Base-by-base conservation (phyloP, 2,888 invertebrate genomes). In the Eulithis testata region DNA sequence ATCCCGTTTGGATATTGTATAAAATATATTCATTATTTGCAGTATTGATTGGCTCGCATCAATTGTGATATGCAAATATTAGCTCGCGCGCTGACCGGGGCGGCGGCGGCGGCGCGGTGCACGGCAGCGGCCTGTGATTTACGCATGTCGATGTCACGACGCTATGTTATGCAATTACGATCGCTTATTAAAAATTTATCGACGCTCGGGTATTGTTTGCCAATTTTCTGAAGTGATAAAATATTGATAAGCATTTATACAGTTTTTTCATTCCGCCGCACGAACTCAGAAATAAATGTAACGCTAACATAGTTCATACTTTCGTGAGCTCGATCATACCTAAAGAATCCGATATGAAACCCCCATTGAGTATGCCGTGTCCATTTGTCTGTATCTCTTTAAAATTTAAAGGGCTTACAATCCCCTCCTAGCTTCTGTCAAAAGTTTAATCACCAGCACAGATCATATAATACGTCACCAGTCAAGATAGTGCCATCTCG, bases 41-140 rank as follows among this genome's bases (percentile, higher is more conserved):
- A 84, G 87, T 89, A 91, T 91, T 91, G 93, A 93, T 93, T 92
- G 90, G 87, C 82, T 86, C 80, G 88, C 88, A 91, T 92, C 91
- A 91, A 91, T 93, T 89, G 88, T 85, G 89, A 89, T 89, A 90
- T 90, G 91, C 90, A 92, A 92, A 93, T 92, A 93, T 92, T 93
- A 88, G 91, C 87, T 74, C 78, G 81, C 82, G 78, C 86, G 83
- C 80, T 86, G 88, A 84, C 85, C 87, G 84, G 82, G 78, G 79
- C 76, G 79, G 21, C 21, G 21, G 21, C 21, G 21, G 21, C 21
- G 78, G 79, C 76, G 79, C 21, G 21, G 21, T 21, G 21, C 21
- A 21, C 87, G 84, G 82, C 78, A 79, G 76, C 80, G 78, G 76
- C 80, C 78, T 74, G 82, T 88, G 88, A 88, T 89, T 88, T 88